Conservation (phyloP, 2,888 invertebrate genomes). For the Stenodema calcarata region DNA sequence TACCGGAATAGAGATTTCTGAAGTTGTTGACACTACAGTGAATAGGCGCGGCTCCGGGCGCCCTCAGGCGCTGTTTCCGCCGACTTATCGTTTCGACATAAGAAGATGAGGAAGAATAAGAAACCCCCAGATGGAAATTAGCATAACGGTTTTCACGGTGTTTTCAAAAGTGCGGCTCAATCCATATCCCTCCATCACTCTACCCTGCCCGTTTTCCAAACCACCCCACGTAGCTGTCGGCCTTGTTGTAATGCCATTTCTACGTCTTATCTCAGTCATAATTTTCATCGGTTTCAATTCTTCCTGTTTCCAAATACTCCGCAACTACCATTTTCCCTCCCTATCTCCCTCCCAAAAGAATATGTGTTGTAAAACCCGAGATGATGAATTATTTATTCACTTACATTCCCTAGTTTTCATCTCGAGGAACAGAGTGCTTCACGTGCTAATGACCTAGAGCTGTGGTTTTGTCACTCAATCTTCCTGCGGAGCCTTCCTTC, state of each 20-base stretch:
- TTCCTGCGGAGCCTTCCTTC: too few species aligned
- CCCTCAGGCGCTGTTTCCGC: constrained; percentile 8
- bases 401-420: too few species aligned
- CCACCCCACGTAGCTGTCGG: background rate
- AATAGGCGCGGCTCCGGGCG: constrained; percentile 2
- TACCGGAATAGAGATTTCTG: constrained; percentile 36
- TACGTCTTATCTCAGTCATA: background rate
- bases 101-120: constrained; percentile 1
- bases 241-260: background rate
- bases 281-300: too few species aligned
- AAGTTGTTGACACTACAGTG: constrained; percentile 18
- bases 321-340: too few species aligned
- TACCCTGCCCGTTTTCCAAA: background rate
- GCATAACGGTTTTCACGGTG: constrained; percentile 30
- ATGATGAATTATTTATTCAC: too few species aligned
- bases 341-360: too few species aligned
- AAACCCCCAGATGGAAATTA: background rate
- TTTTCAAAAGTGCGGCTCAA: constrained; percentile 32
- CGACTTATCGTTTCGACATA: constrained; percentile 24
- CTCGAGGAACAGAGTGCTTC: too few species aligned
- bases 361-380: too few species aligned
- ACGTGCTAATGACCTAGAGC: too few species aligned
- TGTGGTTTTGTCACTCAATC: too few species aligned
- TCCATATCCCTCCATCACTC: background rate
- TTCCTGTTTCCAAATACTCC: too few species aligned